Evolutionary conservation across 2,113 vertebrate species (phyloP), one percentile per base, ranked within the genome.

Genomic region (Onychorhynchus coronatus): DNA sequence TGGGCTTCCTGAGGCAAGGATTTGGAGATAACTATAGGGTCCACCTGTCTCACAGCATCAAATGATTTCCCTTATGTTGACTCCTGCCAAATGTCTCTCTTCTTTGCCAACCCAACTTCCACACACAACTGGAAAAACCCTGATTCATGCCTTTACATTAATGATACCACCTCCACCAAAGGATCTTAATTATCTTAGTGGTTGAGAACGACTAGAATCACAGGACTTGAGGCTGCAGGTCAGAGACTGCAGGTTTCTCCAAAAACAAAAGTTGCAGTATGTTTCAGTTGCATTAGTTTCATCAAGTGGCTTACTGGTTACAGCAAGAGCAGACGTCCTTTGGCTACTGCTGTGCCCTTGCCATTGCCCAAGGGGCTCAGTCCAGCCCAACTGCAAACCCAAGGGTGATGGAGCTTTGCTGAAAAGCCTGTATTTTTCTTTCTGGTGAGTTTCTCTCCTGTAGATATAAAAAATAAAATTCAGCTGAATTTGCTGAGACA

Each of bases 151-250:
- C 55, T 73, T 65, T 83, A 23, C 16, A 35, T 52, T 35, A 56
- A 41, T 10, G 1, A 33, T 37, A 72, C 5, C 41, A 75, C 24
- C 4, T 41, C 37, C 30, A 55, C 10, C 0, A 0, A 52, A 20
- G 13, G n/a, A 39, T 63, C 46, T 42, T 37, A 41, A 35, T 41
- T 61, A 25, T 41, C n/a, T 56, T 19, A 52, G 24, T 24, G 17
- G 11, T 66, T 78, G n/a, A 73, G 20, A 76, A 49, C 6, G 9
- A 41, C 35, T 56, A 75, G 30, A 63, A 72, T 18, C n/a, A 61
- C 15, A 71, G 8, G 7, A 39, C 3, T 41, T 72, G 37, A 89
- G 37, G 14, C 42, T 59, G 6, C 35, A 75, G 21, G 20, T 49
- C 35, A 84, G 31, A 4, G 5, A 59, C 15, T 27, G 19, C 61